Conservation (phyloP, 2,888 invertebrate species). For the Laspeyria flexula region DNA sequence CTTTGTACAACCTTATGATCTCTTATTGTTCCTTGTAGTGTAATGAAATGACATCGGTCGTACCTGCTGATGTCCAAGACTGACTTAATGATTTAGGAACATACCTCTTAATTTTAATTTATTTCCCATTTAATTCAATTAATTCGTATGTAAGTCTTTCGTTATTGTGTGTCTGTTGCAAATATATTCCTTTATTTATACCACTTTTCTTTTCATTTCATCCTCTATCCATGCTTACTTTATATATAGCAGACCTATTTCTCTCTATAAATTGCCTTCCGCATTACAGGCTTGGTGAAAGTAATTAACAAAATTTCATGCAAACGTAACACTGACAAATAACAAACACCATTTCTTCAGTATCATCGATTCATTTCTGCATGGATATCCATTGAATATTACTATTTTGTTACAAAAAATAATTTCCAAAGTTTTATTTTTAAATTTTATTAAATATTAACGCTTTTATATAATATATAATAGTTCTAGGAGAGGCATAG, state of each 20-base stretch:
- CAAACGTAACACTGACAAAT: constrained; percentile 66
- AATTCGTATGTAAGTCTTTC: constrained; percentile 75
- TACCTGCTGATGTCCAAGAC: constrained; percentile 65
- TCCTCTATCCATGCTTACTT: constrained; percentile 81
- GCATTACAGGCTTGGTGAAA: constrained; percentile 78
- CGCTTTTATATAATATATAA: constrained; percentile 74
- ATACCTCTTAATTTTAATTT: constrained; percentile 69
- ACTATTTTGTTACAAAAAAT: constrained; percentile 62
- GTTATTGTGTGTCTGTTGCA: constrained; percentile 85
- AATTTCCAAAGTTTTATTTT: constrained; percentile 58
- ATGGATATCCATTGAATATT: constrained; percentile 80
- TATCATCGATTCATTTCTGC: constrained; percentile 83
- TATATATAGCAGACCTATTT: constrained; percentile 80
- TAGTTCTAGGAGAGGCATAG: constrained; percentile 81
- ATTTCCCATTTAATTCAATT: constrained; percentile 64
- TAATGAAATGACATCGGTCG: constrained; percentile 53
- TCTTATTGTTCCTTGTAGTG: constrained; percentile 75
- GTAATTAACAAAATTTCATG: constrained; percentile 74
- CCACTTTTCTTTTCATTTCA: constrained; percentile 84
- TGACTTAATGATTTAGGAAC: constrained; percentile 70
- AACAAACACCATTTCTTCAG: constrained; percentile 85
- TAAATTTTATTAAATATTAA: constrained; percentile 70
- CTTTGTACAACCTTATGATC: constrained; percentile 66
- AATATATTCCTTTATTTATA: constrained; percentile 85
- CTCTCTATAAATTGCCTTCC: constrained; percentile 71